Base-by-base conservation (phyloP, 2,888 invertebrate species). In the Agonopterix alstromeriana region DNA sequence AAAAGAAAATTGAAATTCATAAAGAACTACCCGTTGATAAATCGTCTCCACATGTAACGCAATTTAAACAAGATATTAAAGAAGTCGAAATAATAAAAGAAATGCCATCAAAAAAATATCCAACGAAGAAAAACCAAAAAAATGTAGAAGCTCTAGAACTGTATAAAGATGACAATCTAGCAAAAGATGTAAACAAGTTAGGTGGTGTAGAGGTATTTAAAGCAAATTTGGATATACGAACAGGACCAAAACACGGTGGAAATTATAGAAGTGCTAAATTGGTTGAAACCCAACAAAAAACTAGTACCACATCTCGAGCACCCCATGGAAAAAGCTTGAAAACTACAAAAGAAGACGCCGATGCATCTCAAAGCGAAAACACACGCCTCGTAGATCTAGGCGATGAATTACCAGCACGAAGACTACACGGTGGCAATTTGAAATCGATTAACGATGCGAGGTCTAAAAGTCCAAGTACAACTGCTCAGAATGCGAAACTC, bases 41-140 rank as follows among this genome's bases (percentile, higher is more conserved):
- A 51, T 76, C 79, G 1, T 68, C 73, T 2, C 84, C 85, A 35
- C 77, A 87, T 53, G 42, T 71, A 7, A 75, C 82, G 1, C 75
- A 84, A 59, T 88, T 76, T 42, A 85, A 80, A 54, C 79, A 87
- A 65, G 86, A 88, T 48, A 79, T 87, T 27, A 77, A 82, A 58
- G 84, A 85, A 70, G 63, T 80, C 35, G 87, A 88, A 76, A 76
- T 86, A 3, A 73, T 82, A 0, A 87, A 83, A 68, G 82, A 85
- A 66, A 68, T 77, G 17, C 77, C 78, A 3, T 52, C 56, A 38
- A 67, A 58, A 50, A 14, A 12, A 27, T 8, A 9, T 0, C 40
- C 51, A 2, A 67, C 58, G 55, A 69, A 52, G 17, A 79, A 73
- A 53, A 61, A 61, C 3, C 60, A 66, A 2, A 83, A 78, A 53